Conservation (phyloP, 2,113 vertebrate species). For the Gadus macrocephalus region DNA sequence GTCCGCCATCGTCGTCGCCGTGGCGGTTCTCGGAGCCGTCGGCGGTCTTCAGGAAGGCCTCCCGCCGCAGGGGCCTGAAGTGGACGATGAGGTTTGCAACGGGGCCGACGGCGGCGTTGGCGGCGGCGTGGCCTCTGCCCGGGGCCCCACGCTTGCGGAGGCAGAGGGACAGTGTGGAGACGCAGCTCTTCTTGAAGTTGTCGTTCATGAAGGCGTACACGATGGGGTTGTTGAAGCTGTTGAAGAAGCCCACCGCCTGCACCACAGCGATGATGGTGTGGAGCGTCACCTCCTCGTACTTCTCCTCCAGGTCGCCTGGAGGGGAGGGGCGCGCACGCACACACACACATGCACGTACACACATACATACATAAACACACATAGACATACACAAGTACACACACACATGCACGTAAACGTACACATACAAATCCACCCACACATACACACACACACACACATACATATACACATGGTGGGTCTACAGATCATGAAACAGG, state of each 20-base stretch:
- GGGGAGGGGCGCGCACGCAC: no score
- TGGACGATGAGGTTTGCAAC: slow-evolving; percentile 53
- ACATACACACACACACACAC: no score
- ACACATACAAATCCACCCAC: no score
- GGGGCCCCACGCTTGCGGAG: slow-evolving; percentile 26
- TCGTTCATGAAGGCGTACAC: slow-evolving; percentile 83
- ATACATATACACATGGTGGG: no score
- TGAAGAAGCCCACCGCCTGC: slow-evolving; percentile 80
- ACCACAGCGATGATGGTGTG: slow-evolving; percentile 76
- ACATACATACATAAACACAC: no score
- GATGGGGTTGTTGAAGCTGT: slow-evolving; percentile 82
- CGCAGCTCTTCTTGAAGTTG: slow-evolving; percentile 80
- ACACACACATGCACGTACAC: no score
- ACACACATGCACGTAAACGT: no score
- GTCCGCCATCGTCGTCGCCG: slow-evolving; percentile 2
- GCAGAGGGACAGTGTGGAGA: slow-evolving; percentile 68
- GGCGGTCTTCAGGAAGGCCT: slow-evolving; percentile 43
- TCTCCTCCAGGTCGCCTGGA: slow-evolving; percentile 74
- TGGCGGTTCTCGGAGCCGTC: not conserved
- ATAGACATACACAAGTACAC: not conserved
- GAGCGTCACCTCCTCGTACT: slow-evolving; percentile 72
- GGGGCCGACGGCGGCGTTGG: not conserved
- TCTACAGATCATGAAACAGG: no score
- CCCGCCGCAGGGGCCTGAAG: slow-evolving; percentile 62
- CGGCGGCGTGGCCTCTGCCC: no score